Evolutionary conservation across 2,113 vertebrate species (phyloP).

Genomic region (Sitta europaea): DNA sequence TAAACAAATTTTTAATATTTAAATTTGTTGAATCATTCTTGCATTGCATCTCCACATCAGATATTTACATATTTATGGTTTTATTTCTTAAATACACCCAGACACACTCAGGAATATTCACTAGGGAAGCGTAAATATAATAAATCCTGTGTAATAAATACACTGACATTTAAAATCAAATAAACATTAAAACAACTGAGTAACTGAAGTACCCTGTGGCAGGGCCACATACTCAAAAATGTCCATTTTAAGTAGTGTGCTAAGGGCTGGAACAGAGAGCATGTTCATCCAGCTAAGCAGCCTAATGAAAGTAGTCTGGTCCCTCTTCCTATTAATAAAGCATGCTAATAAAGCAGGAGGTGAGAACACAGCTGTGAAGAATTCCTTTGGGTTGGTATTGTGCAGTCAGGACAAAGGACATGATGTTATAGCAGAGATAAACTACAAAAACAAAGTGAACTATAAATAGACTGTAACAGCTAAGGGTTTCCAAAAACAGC

Average conservation of each 20-base stretch:
- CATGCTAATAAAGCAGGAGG: neutral
- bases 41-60: neutral
- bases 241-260: neutral
- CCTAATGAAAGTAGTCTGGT: neutral
- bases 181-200: neutral
- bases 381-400: neutral
- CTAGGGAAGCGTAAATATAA: neutral
- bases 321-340: neutral
- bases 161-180: neutral
- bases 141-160: neutral
- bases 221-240: neutral
- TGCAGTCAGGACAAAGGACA: neutral
- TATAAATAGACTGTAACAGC: conserved; percentile 28
- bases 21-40: neutral
- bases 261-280: neutral
- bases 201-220: neutral
- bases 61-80: neutral
- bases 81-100: neutral
- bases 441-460: neutral
- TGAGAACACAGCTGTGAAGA: neutral
- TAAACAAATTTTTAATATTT: neutral
- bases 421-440: neutral
- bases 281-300: fast-evolving
- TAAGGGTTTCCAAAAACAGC: neutral
- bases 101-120: neutral